Conservation (phyloP, 2,113 vertebrate genomes). For the Tichodroma muraria region DNA sequence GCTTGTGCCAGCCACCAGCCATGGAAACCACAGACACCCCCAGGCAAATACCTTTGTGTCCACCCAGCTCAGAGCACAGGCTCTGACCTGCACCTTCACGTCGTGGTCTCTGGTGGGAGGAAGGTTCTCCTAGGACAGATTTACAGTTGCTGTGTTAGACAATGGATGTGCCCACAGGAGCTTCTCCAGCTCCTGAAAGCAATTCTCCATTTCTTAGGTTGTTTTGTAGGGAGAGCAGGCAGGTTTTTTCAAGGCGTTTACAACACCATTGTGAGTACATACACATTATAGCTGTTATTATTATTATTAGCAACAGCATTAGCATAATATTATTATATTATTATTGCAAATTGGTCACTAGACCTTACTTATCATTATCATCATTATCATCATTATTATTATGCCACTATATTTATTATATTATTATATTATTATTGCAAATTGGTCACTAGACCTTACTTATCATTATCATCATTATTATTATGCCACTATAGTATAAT, state of each 20-base stretch:
- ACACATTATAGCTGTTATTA: too few species aligned
- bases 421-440: not conserved
- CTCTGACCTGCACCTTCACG: constrained; percentile 90
- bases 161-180: not conserved
- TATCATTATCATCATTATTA: too few species aligned
- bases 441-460: not conserved
- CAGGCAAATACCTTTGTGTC: constrained; percentile 80
- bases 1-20: not conserved
- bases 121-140: constrained; percentile 73
- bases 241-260: not conserved
- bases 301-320: not conserved
- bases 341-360: not conserved
- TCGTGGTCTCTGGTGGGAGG: constrained; percentile 69
- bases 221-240: not conserved
- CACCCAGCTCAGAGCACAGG: constrained; percentile 87
- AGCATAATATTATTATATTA: not conserved
- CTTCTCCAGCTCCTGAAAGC: not conserved
- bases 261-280: not conserved
- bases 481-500: too few species aligned
- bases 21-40: not conserved
- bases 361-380: not conserved
- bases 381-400: too few species aligned
- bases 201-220: not conserved
- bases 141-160: not conserved
- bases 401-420: too few species aligned